These are phyloP conservation scores for Hylomyscus alleni DNA, from an alignment of 2,797 vertebrate species.

Conservation along the genomic window DNA sequence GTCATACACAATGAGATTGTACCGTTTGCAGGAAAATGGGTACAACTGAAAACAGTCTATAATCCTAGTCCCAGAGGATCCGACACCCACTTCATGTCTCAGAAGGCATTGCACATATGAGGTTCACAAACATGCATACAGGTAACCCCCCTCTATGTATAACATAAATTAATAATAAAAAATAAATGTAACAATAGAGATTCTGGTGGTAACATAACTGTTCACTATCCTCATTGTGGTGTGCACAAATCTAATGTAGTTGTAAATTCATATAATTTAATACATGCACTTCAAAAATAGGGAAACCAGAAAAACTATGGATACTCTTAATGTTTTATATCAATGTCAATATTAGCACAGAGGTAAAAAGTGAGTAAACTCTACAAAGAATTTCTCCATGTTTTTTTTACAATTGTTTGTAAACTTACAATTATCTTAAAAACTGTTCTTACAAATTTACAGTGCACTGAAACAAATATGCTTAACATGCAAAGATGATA, in stretches of 20 bases:
- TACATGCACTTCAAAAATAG: neutral
- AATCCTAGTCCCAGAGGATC: neutral
- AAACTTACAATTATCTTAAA: conserved; percentile 16
- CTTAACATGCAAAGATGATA: conserved; percentile 3
- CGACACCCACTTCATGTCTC: neutral
- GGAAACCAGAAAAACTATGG: neutral
- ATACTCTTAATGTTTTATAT: neutral
- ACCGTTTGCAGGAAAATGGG: neutral
- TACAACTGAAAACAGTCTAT: neutral
- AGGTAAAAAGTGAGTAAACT: neutral
- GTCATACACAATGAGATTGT: neutral
- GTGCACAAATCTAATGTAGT: neutral
- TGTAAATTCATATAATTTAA: neutral
- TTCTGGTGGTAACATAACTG: neutral
- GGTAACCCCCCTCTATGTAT: neutral
- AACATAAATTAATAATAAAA: neutral
- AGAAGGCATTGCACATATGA: neutral
- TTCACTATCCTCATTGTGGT: neutral
- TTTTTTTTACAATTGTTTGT: conserved; percentile 28
- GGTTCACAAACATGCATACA: neutral
- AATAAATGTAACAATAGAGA: neutral
- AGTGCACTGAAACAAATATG: neutral
- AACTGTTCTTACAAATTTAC: neutral
- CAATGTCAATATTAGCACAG: neutral
- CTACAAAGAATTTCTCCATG: neutral